Base-by-base conservation (phyloP, 2,113 vertebrate species). In the Neoarius graeffei region DNA sequence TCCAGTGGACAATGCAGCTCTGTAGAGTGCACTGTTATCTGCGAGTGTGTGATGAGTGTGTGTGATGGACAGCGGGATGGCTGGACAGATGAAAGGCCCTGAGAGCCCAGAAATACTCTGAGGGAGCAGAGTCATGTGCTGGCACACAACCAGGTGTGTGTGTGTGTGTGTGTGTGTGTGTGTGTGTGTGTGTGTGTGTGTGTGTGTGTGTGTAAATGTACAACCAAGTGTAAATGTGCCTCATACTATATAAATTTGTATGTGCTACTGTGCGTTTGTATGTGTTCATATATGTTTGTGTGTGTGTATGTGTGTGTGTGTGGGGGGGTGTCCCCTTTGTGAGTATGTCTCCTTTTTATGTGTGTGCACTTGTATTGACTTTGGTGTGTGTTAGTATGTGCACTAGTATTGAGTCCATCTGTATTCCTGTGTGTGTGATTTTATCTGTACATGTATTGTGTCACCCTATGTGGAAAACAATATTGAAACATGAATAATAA, bases 71-170 rank as follows among this genome's bases (percentile, higher is more conserved):
- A 93, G 90, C 86, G 87, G 90, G 90, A 89, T 89, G 91, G 93
- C 57, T 10, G 59, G 87, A 73, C 91, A 95, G 94, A 96, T 95
- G 95, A 95, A 95, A 94, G 95, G 94, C 93, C 93, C 89, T 94
- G 81, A 88, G 83, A 85, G 79, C 59, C 52, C 30, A 79, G 81
- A 89, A 66, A 88, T 81, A 76, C 79, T 86, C 79, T 85, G 82
- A 88, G 56, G 35, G 85, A 85, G 54, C 8, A 52, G 89, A 88
- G 87, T 88, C 88, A 90, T 62, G 62, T 81, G 50, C 74, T 91
- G 89, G 90, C 81, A 48, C 50, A 50, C 87, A 30, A 80, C 90
- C 89, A 82, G 7, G 9, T 85, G 30, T 88, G 83, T 27, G 11
- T 52, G 20, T 66, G 48, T 81, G 15, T 15, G 7, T 81, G 56